Evolutionary conservation across 2,797 vertebrate genomes (phyloP).

Genomic region (Lacerta bilineata): DNA sequence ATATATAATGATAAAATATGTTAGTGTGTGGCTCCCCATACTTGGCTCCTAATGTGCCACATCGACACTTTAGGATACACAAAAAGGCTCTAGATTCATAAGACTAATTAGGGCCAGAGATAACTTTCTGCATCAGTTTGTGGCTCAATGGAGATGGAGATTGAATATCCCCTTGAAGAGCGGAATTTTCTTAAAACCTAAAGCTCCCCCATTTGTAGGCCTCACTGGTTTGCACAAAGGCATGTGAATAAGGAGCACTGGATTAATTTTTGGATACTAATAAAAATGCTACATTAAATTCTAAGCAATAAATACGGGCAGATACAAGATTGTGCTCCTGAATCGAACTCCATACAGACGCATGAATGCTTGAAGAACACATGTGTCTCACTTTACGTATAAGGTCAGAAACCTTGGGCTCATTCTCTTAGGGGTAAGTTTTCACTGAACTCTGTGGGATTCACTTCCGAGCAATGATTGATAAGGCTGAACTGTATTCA

Average conservation of each 20-base stretch:
- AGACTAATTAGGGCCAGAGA: background rate
- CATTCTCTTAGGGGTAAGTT: background rate
- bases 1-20: background rate
- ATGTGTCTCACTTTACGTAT: no score
- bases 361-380: background rate
- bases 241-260: background rate
- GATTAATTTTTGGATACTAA: background rate
- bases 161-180: background rate
- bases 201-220: background rate
- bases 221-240: background rate
- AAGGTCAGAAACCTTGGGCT: background rate
- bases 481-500: background rate
- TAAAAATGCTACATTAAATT: background rate
- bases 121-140: background rate
- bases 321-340: background rate
- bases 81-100: background rate
- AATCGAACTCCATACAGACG: background rate
- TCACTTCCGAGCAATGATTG: background rate
- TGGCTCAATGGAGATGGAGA: background rate
- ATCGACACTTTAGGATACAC: conserved; percentile 16
- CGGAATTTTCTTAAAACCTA: background rate
- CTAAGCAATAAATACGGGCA: background rate
- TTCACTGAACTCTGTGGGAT: background rate
- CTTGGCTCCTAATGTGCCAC: conserved; percentile 18
- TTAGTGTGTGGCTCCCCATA: conserved; percentile 23